Conservation (phyloP, 2,797 vertebrate genomes). For the Smutsia gigantea region DNA sequence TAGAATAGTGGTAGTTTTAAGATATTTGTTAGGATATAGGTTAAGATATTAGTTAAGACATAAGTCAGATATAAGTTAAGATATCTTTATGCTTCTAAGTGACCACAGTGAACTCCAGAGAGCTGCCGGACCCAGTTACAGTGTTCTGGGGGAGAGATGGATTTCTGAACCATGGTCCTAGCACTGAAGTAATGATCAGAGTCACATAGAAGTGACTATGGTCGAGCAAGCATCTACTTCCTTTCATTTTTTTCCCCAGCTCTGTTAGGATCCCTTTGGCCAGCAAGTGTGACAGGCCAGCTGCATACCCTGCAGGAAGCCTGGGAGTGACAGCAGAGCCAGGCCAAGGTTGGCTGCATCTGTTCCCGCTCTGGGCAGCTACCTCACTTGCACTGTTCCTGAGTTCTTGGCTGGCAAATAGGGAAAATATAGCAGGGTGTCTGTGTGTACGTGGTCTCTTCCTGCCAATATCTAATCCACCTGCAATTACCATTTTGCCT, state of each 20-base stretch:
- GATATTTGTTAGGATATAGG: background rate
- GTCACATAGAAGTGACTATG: background rate
- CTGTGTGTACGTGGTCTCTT: background rate
- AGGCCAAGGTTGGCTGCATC: background rate
- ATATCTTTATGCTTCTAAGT: background rate
- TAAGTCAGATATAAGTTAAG: background rate
- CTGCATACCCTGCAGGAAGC: background rate
- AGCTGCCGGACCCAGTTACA: background rate
- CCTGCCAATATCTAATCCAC: background rate
- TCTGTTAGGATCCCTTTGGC: background rate
- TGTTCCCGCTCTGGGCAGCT: background rate
- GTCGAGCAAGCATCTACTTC: background rate
- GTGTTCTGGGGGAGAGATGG: background rate
- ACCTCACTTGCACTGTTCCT: background rate
- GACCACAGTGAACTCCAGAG: background rate
- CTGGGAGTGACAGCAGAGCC: background rate
- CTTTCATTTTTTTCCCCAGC: background rate
- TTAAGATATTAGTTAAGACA: background rate
- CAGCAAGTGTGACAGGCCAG: background rate
- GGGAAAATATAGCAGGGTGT: slow-evolving; percentile 1
- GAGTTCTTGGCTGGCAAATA: background rate
- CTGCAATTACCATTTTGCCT: slow-evolving; percentile 27
- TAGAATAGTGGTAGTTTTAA: background rate
- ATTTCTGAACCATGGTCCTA: background rate
- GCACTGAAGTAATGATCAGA: background rate